Conservation (phyloP, 2,797 vertebrate genomes). For the Urophycis tenuis region DNA sequence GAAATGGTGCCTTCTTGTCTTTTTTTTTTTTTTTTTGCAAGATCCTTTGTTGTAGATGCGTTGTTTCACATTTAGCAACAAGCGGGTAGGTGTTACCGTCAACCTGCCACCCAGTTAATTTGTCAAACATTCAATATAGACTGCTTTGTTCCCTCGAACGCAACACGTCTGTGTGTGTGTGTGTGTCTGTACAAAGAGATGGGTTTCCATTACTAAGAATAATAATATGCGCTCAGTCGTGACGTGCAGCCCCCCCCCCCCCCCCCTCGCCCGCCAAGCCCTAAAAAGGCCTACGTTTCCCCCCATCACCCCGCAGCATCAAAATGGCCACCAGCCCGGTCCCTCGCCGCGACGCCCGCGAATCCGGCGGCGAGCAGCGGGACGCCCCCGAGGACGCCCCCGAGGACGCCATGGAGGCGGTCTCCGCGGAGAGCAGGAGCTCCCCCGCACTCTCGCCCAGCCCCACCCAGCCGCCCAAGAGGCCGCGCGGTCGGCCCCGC, state of each 20-base stretch:
- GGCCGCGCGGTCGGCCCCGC: neutral
- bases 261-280: neutral
- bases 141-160: too few relatives aligned
- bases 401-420: neutral
- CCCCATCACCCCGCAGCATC: slow-evolving; percentile 36
- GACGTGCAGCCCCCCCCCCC: too few relatives aligned
- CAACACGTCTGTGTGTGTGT: neutral
- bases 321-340: slow-evolving; percentile 10
- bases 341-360: slow-evolving; percentile 8
- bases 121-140: too few relatives aligned
- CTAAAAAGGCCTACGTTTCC: neutral
- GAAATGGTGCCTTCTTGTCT: neutral
- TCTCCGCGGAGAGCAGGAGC: neutral
- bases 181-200: neutral
- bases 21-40: neutral
- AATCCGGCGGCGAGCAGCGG: slow-evolving; percentile 52
- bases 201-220: neutral
- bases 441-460: neutral
- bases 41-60: too few relatives aligned
- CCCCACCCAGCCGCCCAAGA: neutral
- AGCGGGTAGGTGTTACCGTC: too few relatives aligned
- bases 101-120: too few relatives aligned
- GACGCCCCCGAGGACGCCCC: neutral
- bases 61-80: too few relatives aligned
- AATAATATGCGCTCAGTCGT: too few relatives aligned